Evolutionary conservation across 2,113 vertebrate genomes (phyloP).

Genomic region (human (Homo sapiens)): DNA sequence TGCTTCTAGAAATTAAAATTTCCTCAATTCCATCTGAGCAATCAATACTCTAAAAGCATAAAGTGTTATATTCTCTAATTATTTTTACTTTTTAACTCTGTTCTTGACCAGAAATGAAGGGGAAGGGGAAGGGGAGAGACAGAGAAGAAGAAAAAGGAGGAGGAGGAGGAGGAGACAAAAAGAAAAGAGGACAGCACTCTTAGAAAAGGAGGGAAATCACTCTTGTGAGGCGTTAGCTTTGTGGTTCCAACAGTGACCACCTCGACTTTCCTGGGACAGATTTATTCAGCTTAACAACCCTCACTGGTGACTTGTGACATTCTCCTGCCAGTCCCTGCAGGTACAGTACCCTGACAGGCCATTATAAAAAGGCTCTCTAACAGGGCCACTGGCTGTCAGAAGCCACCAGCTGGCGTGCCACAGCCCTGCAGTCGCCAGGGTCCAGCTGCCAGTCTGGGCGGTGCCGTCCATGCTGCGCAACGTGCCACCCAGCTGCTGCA

Average conservation of each 20-base stretch:
- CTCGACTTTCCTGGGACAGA: slow-evolving; percentile 77
- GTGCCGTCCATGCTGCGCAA: slow-evolving; percentile 90
- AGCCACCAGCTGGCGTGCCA: slow-evolving; percentile 92
- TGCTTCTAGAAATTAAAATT: slow-evolving; percentile 47
- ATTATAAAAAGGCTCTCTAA: slow-evolving; percentile 87
- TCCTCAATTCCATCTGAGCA: not conserved
- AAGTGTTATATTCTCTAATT: not conserved
- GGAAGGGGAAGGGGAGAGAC: too few relatives aligned
- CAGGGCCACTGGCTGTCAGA: slow-evolving; percentile 89
- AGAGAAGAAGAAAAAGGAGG: fast-evolving
- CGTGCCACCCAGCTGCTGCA: slow-evolving; percentile 96
- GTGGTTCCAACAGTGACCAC: slow-evolving; percentile 68
- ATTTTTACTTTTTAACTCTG: not conserved
- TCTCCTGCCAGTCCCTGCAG: slow-evolving; percentile 85
- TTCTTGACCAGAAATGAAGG: not conserved
- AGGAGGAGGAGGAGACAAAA: too few relatives aligned
- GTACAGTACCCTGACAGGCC: slow-evolving; percentile 88
- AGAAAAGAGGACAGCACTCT: slow-evolving; percentile 21
- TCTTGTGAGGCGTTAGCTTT: slow-evolving; percentile 60
- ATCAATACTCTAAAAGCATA: slow-evolving; percentile 27
- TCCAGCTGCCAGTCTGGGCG: slow-evolving; percentile 91
- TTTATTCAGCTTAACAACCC: slow-evolving; percentile 83
- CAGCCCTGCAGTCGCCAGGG: slow-evolving; percentile 85
- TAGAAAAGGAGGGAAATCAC: slow-evolving; percentile 70
- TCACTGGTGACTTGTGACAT: slow-evolving; percentile 86